phyloP scores from a whole-genome alignment of 2,888 invertebrate species.

The Cheilosia variabilis region DNA sequence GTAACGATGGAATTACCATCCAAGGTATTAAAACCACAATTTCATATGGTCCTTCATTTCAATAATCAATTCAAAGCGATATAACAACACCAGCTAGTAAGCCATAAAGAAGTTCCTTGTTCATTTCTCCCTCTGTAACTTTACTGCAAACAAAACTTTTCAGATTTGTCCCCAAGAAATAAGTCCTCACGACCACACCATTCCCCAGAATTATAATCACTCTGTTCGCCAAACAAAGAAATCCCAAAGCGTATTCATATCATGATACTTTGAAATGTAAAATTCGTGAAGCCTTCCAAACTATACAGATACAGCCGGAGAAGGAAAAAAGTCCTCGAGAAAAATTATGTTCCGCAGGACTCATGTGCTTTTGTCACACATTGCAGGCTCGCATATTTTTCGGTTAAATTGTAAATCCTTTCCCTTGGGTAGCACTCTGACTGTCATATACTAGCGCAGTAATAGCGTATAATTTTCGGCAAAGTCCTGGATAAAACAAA shows the following conservation, averaged over 20 bases:
- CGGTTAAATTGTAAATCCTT: slow-evolving; percentile 68
- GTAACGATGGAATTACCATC: too few species aligned
- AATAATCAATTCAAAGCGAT: too few species aligned
- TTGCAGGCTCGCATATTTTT: slow-evolving; percentile 59
- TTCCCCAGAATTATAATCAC: slow-evolving; percentile 12
- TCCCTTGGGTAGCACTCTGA: slow-evolving; percentile 39
- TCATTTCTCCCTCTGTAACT: too few species aligned
- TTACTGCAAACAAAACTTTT: too few species aligned
- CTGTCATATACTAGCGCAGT: slow-evolving; percentile 24
- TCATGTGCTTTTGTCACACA: slow-evolving; percentile 67
- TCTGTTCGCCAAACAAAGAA: slow-evolving; percentile 10
- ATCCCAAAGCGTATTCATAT: slow-evolving; percentile 1
- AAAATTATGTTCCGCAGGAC: slow-evolving; percentile 36
- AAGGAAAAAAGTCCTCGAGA: not conserved
- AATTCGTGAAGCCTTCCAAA: slow-evolving; percentile 2
- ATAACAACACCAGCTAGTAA: too few species aligned
- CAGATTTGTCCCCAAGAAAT: too few species aligned
- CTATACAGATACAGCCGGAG: not conserved
- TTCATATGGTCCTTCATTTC: too few species aligned
- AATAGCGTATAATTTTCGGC: slow-evolving; percentile 70
- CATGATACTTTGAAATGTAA: not conserved
- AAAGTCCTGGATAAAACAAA: slow-evolving; percentile 71
- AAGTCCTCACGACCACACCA: not conserved
- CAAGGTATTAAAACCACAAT: too few species aligned
- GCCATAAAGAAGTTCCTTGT: too few species aligned